Percentiles rank a stretch among this genome's conserved stretches.
phyloP scores from a whole-genome alignment of 2,888 invertebrate genomes.

The Thumatha senex region DNA sequence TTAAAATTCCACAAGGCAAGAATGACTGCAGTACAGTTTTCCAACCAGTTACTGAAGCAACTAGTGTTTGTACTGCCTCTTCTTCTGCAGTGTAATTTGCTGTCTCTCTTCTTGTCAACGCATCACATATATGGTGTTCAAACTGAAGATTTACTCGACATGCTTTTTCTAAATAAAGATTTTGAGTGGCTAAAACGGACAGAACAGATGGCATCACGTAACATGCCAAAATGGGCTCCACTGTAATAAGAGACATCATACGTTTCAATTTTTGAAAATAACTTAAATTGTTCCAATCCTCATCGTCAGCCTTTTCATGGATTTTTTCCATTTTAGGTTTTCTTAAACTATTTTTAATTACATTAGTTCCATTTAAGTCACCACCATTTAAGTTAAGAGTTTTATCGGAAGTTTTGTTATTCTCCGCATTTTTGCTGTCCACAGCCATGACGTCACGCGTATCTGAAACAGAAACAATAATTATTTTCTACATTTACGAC shows the following conservation, averaged over 20 bases:
- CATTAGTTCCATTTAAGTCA: constrained; percentile 66
- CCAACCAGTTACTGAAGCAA: constrained; percentile 93
- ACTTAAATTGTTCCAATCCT: constrained; percentile 76
- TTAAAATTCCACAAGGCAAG: constrained; percentile 89
- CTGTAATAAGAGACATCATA: constrained; percentile 86
- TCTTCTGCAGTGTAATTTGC: constrained; percentile 83
- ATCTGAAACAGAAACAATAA: constrained; percentile 57
- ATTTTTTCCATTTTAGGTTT: constrained; percentile 55
- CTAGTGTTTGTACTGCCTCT: constrained; percentile 87
- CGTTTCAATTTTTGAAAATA: constrained; percentile 81
- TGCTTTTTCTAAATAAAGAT: constrained; percentile 93
- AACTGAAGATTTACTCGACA: constrained; percentile 92
- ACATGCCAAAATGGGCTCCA: constrained; percentile 89
- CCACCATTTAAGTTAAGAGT: constrained; percentile 52
- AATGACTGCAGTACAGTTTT: constrained; percentile 93
- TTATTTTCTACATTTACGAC: constrained; percentile 28
- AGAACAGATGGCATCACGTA: constrained; percentile 87
- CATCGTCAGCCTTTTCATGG: constrained; percentile 44
- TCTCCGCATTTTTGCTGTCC: constrained; percentile 58
- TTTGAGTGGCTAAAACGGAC: constrained; percentile 91
- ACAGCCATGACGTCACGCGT: constrained; percentile 55
- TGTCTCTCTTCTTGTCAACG: constrained; percentile 89
- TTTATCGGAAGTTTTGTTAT: constrained; percentile 54
- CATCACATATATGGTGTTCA: constrained; percentile 89
- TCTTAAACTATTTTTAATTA: constrained; percentile 61